Conservation (phyloP, 1,140 invertebrate species). For the Drosophila watanabei region DNA sequence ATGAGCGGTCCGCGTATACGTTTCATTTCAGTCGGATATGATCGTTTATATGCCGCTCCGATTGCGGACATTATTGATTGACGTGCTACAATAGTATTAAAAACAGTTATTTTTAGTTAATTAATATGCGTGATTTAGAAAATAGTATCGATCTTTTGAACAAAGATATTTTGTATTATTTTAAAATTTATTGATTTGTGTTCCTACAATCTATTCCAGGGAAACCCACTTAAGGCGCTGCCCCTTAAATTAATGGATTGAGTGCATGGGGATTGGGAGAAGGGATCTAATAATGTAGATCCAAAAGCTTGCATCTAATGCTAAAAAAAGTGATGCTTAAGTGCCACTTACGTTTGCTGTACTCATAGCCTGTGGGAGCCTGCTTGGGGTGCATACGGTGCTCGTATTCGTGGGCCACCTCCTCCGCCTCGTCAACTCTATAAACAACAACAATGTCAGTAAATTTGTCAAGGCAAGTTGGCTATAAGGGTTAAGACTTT, state of each 20-base stretch:
- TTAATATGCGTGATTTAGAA: too few relatives aligned
- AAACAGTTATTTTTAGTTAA: conserved; percentile 57
- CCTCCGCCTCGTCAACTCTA: conserved; percentile 71
- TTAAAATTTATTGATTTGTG: conserved; percentile 17
- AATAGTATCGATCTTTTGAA: conserved; percentile 45
- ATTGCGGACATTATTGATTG: conserved; percentile 82
- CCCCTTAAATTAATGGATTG: neutral
- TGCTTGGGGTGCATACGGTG: conserved; percentile 68
- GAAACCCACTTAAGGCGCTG: conserved; percentile 20
- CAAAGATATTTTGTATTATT: conserved; percentile 30
- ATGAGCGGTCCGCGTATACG: conserved; percentile 78
- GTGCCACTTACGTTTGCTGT: conserved; percentile 71
- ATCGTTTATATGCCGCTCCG: conserved; percentile 79
- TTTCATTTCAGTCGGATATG: conserved; percentile 81
- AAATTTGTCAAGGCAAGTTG: neutral
- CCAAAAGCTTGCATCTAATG: neutral
- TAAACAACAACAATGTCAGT: conserved; percentile 34
- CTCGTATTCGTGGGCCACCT: too few relatives aligned
- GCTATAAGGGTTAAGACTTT: conserved; percentile 12
- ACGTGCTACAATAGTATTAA: conserved; percentile 76
- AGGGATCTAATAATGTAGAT: conserved; percentile 3
- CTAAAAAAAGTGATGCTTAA: conserved; percentile 8
- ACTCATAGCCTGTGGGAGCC: conserved; percentile 65
- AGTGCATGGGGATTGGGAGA: neutral
- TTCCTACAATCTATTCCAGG: conserved; percentile 30